A percentile compares a stretch with the other conserved stretches of the same genome.
Evolutionary conservation across 2,888 invertebrate genomes (phyloP).

Genomic region (Sinodicranocentrus sp.): DNA sequence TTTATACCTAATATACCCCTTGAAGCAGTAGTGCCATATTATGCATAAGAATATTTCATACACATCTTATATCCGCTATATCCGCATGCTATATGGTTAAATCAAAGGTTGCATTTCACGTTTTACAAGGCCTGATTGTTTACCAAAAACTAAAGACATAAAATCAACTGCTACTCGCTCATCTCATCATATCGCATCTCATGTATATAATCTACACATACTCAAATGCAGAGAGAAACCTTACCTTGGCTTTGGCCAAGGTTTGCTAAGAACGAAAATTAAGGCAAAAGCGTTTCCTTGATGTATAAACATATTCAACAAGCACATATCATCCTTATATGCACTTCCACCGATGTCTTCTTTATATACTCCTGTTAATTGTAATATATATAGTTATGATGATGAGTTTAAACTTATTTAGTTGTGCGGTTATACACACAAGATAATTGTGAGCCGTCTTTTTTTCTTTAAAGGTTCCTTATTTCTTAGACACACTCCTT

Average conservation of each 20-base stretch:
- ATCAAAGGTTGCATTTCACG: constrained; percentile 28
- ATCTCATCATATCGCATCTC: no score
- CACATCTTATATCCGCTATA: no score
- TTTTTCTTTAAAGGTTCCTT: no score
- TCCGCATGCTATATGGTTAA: no score
- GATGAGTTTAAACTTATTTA: constrained; percentile 1
- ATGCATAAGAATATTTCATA: no score
- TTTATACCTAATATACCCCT: no score
- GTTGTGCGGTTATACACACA: no score
- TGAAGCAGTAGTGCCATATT: no score
- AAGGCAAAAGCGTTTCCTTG: constrained; percentile 53
- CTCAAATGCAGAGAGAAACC: constrained; percentile 9
- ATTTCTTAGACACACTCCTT: no score
- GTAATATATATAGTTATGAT: not conserved
- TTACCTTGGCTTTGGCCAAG: constrained; percentile 61
- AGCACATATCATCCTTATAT: not conserved
- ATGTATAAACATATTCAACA: constrained; percentile 19
- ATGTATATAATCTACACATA: not conserved
- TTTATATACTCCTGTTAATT: no score
- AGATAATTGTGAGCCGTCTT: no score
- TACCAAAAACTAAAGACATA: constrained; percentile 24
- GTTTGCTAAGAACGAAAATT: constrained; percentile 49
- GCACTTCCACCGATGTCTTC: not conserved
- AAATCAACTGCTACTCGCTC: not conserved
- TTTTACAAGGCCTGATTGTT: constrained; percentile 46